Evolutionary conservation across 2,113 vertebrate genomes (phyloP), one percentile per base, ranked within the genome.

Genomic region (Stictonetta naevosa): DNA sequence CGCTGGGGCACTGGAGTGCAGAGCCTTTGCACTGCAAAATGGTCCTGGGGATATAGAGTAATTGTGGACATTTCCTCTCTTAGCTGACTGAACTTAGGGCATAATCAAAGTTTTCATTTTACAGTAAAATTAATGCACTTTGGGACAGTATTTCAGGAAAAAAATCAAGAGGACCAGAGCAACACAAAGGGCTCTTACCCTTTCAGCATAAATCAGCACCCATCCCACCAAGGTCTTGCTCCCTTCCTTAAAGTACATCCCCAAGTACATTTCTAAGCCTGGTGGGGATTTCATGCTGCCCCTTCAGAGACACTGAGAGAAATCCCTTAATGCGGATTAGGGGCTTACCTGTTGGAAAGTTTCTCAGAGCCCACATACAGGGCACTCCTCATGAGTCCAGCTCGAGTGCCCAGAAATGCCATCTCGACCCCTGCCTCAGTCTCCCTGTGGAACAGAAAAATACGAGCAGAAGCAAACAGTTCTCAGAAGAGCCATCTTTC

Each of bases 371-470:
- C 99, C 48, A 98, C 97, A 2, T 99, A 99, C 60, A 98, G 97
- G 92, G 91, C 96, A 81, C 95, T 98, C 82, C 99, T 98, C 94
- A 98, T 98, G 68, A 99, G 98, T 13, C 99, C 99, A 6, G 99
- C 99, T 16, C 99, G 98, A 10, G 99, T 99, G 42, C 99, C 99
- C 97, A 99, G 95, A 95, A 99, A 99, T 0, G 98, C 99, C 14
- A 98, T 94, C 95, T 99, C 99, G 23, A 99, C 76, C 8, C 98
- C 98, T 1, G 97, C 97, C 12, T 99, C 98, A 2, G 98, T 83
- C 4, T 98, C 98, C 76, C 97, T 98, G 92, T 40, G 64, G 46
- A 88, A 77, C 16, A 93, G 20, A 93, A 83, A 90, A 44, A 81
- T 38, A 64, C 13, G 55, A 13, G 55, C 19, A 94, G 28, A 83